Evolutionary conservation across 2,797 vertebrate genomes (phyloP).

Genomic region (Anisognathus igniventris): DNA sequence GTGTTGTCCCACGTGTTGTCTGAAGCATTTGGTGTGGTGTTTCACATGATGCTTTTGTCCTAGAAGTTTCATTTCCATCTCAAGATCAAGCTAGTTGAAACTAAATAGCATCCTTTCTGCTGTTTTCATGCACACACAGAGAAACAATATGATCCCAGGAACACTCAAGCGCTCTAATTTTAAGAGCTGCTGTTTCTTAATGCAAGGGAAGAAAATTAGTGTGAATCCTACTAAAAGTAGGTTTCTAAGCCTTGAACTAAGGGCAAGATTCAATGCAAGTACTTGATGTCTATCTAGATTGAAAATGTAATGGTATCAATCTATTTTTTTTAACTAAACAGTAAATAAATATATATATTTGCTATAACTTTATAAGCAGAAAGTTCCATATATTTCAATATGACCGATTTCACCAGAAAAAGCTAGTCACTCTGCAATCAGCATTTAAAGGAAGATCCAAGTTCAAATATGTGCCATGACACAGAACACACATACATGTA

Average conservation of each 20-base stretch:
- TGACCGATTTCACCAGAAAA: not conserved
- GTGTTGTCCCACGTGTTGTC: accelerated
- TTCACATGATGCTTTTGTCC: not conserved
- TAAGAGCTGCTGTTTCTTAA: not conserved
- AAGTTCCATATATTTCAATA: not conserved
- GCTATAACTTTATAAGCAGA: not conserved
- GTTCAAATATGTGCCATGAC: not conserved
- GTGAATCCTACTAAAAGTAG: not conserved
- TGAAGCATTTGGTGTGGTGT: not conserved
- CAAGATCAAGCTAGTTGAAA: not conserved
- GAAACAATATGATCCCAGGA: not conserved
- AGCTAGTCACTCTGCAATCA: not conserved
- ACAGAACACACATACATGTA: accelerated
- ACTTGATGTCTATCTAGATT: not conserved
- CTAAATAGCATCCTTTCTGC: not conserved
- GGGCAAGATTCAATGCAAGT: not conserved
- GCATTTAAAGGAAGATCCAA: not conserved
- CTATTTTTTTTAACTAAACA: not conserved
- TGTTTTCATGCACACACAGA: not conserved
- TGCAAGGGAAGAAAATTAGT: not conserved
- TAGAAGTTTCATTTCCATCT: not conserved
- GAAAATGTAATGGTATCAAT: not conserved
- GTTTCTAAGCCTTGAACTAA: not conserved
- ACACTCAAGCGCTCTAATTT: not conserved
- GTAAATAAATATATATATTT: not conserved